Evolutionary conservation across 1,140 invertebrate genomes (phyloP).

Genomic region (Lineus longissimus): DNA sequence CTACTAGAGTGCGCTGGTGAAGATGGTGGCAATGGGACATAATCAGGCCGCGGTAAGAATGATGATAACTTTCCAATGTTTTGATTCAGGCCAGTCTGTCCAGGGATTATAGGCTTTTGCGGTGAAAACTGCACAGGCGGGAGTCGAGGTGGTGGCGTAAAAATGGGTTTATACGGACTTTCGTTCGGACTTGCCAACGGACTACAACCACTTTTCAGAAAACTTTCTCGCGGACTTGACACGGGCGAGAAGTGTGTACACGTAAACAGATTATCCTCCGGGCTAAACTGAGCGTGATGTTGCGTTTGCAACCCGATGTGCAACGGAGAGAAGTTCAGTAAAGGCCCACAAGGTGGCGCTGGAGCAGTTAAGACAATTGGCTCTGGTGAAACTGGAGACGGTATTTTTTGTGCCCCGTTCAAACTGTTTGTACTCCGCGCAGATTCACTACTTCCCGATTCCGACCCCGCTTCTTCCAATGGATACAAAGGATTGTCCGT

Average conservation of each 20-base stretch:
- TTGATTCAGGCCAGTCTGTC: slow-evolving; percentile 6
- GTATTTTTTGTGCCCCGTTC: too few species aligned
- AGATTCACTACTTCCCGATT: background rate
- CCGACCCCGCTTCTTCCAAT: background rate
- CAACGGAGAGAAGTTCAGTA: too few species aligned
- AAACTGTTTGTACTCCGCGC: too few species aligned
- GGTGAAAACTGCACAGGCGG: background rate
- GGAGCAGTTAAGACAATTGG: too few species aligned
- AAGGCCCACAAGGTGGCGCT: too few species aligned
- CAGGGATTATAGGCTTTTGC: background rate
- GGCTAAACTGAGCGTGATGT: background rate
- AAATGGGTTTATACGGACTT: background rate
- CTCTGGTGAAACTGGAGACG: too few species aligned
- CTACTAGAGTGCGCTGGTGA: background rate
- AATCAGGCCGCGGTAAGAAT: background rate
- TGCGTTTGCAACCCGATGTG: too few species aligned
- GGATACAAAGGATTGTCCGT: background rate
- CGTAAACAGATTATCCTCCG: background rate
- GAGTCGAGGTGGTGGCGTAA: background rate
- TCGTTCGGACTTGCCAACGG: background rate
- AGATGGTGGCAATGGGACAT: background rate
- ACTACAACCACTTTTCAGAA: background rate
- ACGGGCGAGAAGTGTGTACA: slow-evolving; percentile 3
- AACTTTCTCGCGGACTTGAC: background rate
- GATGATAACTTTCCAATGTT: background rate